These are phyloP conservation scores for Gallinago solitaria DNA, from an alignment of 2,797 vertebrate species.

Conservation along the genomic window DNA sequence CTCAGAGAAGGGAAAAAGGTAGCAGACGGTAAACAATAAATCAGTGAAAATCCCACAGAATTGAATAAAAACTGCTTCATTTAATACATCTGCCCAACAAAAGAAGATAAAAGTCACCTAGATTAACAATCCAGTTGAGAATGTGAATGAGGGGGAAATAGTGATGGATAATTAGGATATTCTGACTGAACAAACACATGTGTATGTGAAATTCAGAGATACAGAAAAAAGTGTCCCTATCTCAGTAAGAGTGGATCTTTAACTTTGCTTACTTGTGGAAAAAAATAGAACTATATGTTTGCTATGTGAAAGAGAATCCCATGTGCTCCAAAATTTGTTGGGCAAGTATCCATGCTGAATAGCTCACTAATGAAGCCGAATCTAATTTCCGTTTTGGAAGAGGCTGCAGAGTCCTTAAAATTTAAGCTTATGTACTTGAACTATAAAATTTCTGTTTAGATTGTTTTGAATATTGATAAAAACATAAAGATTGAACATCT, in stretches of 20 bases:
- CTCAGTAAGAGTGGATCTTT: neutral
- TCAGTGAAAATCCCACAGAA: neutral
- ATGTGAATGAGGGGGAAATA: neutral
- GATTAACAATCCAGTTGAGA: neutral
- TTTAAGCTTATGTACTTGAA: neutral
- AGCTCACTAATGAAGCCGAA: neutral
- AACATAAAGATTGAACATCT: neutral
- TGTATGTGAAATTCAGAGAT: neutral
- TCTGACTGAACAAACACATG: neutral
- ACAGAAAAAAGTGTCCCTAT: neutral
- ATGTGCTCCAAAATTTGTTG: neutral
- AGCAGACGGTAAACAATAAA: neutral
- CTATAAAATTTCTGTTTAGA: accelerated
- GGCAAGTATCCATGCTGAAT: neutral
- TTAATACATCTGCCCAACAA: neutral
- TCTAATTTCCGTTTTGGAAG: neutral
- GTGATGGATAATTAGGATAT: neutral
- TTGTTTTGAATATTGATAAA: neutral
- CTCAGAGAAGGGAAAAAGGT: neutral
- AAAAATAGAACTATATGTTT: neutral
- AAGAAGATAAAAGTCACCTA: neutral
- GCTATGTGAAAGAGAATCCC: neutral
- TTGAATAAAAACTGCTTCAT: neutral
- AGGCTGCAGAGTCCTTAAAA: neutral
- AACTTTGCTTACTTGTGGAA: neutral